Conservation (phyloP, 2,888 invertebrate genomes). For the Drosophila kambysellisi region DNA sequence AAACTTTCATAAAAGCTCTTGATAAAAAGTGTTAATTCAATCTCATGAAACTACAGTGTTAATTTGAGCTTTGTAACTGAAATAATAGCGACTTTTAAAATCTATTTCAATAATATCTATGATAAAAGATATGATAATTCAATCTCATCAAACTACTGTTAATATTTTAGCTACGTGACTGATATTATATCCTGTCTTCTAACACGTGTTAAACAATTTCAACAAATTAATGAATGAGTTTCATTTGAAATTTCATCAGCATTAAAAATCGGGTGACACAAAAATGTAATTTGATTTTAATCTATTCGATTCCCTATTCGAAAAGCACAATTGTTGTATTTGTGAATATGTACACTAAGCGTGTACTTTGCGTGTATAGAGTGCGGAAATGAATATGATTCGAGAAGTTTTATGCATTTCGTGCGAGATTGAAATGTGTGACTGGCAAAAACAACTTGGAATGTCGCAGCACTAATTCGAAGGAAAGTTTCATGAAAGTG, state of each 20-base stretch:
- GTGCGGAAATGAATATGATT: slow-evolving; percentile 17
- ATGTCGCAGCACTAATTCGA: slow-evolving; percentile 38
- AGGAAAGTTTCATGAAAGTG: slow-evolving; percentile 7
- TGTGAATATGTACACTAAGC: not conserved
- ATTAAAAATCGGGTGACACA: not conserved
- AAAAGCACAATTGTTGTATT: not conserved
- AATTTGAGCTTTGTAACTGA: not conserved
- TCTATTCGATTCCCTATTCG: not conserved
- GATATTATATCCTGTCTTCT: not conserved
- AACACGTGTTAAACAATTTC: not conserved
- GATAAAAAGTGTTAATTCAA: not conserved
- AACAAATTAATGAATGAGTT: not conserved
- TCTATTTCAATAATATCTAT: not conserved
- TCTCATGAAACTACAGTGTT: not conserved
- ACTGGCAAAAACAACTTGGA: slow-evolving; percentile 40
- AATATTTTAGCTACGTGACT: not conserved
- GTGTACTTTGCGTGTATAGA: not conserved
- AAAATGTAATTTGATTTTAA: not conserved
- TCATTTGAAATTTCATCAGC: not conserved
- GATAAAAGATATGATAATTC: not conserved
- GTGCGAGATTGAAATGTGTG: slow-evolving; percentile 46
- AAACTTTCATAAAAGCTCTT: not conserved
- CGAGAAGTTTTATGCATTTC: slow-evolving; percentile 45
- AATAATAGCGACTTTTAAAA: not conserved
- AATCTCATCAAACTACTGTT: not conserved